A percentile compares a stretch with the other conserved stretches of the same genome.
phyloP scores from a whole-genome alignment of 2,888 invertebrate species.

The Sinohyriopsis cumingii region DNA sequence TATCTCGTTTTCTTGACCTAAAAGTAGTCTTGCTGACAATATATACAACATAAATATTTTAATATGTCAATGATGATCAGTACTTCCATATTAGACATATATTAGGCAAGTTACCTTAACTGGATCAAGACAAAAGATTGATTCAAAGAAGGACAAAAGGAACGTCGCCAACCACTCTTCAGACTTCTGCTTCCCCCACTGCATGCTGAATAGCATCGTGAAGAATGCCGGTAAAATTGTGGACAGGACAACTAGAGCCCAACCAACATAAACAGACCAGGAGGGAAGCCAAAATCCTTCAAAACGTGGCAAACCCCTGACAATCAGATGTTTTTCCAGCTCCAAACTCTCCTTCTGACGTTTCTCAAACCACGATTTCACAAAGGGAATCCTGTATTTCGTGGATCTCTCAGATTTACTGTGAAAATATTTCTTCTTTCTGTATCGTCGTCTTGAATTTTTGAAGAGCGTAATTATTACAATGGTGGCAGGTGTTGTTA shows the following conservation, averaged over 20 bases:
- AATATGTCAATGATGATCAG: too few relatives aligned
- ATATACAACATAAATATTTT: too few relatives aligned
- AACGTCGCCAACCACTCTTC: constrained; percentile 72
- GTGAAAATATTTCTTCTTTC: constrained; percentile 15
- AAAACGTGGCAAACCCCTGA: constrained; percentile 31
- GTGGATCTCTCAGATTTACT: constrained; percentile 7
- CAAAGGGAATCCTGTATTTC: constrained; percentile 39
- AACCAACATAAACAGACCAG: constrained; percentile 35
- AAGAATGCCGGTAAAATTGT: constrained; percentile 36
- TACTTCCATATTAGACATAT: too few relatives aligned
- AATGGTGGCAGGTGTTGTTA: constrained; percentile 38
- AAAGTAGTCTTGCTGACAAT: too few relatives aligned
- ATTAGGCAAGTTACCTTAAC: constrained; percentile 60
- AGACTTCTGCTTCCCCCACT: constrained; percentile 72
- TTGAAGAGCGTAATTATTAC: constrained; percentile 44
- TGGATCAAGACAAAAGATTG: constrained; percentile 69
- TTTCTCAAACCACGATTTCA: constrained; percentile 35
- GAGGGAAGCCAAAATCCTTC: constrained; percentile 14
- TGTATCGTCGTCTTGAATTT: constrained; percentile 30
- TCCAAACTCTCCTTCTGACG: constrained; percentile 37
- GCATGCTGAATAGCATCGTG: constrained; percentile 70
- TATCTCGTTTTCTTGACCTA: too few relatives aligned
- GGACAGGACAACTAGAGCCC: constrained; percentile 36
- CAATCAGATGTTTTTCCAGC: constrained; percentile 38
- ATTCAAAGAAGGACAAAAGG: constrained; percentile 67